Base-by-base conservation (phyloP, 2,113 vertebrate genomes). In the Oncorhynchus nerka region DNA sequence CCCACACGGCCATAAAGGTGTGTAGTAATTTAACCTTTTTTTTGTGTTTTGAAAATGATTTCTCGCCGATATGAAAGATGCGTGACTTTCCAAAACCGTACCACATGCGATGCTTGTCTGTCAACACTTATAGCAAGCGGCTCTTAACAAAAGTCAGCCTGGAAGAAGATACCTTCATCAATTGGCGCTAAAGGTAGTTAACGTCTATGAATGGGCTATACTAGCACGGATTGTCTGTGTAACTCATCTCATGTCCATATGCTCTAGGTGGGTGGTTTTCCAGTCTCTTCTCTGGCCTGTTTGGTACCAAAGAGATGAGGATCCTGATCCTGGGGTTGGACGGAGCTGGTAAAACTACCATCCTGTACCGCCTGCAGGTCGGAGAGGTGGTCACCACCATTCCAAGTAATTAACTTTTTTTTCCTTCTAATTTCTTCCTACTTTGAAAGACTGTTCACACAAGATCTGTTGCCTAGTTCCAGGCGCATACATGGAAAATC, bases 341-440 rank as follows among this genome's bases (percentile, higher is more conserved):
- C 1, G 97, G 98, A 74, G 97, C 98, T 3, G 98, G 97, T 74
- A 99, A 99, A 91, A 99, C 97, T 0, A 99, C 98, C 20, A 99
- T 99, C 85, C 93, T 99, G 45, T 99, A 99, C 91, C 92, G 96
- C 71, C 90, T 99, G 75, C 97, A 99, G 86, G 97, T 99, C 30
- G 97, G 98, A 88, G 97, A 99, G 91, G 98, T 99, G 26, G 97
- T 99, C 77, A 99, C 98, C 69, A 99, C 98, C 34, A 99, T 99
- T 88, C 98, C 98, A 1, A 99, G 98, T 99, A 93, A 77, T 97
- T 94, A 4, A 28, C 39, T 1, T 0, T 48, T n/a, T 13, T 8
- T 32, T 0, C 1, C 5, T 32, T 6, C 32, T 9, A 9, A 8
- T 24, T 24, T 15, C 11, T 7, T 62, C 16, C 16, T 19, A 55